phyloP scores from a whole-genome alignment of 2,113 vertebrate species.

The Vulpes lagopus region DNA sequence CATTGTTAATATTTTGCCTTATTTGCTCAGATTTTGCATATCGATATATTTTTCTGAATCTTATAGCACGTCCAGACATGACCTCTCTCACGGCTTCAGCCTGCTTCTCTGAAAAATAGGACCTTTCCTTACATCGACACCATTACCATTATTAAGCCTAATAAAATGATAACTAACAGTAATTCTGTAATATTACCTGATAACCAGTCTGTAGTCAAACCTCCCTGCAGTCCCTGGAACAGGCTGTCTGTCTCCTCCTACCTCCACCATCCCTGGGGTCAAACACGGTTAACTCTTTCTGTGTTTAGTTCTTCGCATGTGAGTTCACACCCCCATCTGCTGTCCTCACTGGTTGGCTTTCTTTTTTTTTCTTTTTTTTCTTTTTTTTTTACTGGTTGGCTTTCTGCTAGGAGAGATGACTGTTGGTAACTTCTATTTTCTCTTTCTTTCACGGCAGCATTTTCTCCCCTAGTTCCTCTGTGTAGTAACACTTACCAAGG shows the following conservation, averaged over 20 bases:
- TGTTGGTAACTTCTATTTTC: not conserved
- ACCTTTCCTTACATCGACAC: not conserved
- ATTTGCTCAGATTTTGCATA: not conserved
- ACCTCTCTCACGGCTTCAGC: not conserved
- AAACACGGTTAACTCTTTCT: not conserved
- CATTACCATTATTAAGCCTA: not conserved
- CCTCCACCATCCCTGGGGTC: not conserved
- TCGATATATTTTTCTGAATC: not conserved
- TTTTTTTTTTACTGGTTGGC: not conserved
- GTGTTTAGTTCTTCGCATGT: not conserved
- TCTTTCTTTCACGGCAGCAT: not conserved
- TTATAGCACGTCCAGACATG: not conserved
- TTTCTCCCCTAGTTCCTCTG: not conserved
- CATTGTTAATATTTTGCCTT: not conserved
- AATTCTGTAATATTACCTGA: not conserved
- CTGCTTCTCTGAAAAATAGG: not conserved
- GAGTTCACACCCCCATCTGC: not conserved
- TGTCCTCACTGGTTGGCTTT: not conserved
- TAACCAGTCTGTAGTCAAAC: not conserved
- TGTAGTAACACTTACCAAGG: not conserved
- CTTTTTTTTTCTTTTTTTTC: not conserved
- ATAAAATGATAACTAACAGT: not conserved
- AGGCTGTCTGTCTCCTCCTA: not conserved
- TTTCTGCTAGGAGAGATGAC: not conserved
- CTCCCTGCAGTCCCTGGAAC: not conserved